Conservation (phyloP, 2,113 vertebrate species). For the Neofelis nebulosa region DNA sequence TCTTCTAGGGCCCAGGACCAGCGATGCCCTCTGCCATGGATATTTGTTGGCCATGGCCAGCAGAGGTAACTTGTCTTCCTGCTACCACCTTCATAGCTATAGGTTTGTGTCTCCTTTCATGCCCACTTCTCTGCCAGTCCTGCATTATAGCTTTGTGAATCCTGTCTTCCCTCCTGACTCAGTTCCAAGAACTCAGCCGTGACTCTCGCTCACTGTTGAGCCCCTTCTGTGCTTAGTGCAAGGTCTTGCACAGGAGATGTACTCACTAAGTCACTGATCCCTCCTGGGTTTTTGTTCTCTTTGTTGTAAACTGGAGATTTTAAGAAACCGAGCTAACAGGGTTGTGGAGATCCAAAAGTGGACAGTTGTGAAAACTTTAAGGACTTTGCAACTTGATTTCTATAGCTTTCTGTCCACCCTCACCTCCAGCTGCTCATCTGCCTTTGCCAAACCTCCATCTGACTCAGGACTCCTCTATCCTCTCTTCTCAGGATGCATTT, state of each 20-base stretch:
- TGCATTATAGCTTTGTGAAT: neutral
- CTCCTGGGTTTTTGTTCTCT: neutral
- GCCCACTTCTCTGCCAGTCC: neutral
- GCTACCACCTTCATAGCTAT: neutral
- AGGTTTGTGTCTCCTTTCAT: neutral
- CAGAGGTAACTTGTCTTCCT: neutral
- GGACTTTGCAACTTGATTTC: neutral
- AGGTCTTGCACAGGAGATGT: neutral
- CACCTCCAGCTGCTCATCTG: fast-evolving
- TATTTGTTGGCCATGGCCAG: neutral
- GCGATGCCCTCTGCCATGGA: fast-evolving
- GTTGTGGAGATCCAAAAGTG: neutral
- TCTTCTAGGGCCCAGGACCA: neutral
- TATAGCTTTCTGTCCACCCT: neutral
- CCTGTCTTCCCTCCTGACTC: neutral
- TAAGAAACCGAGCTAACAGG: neutral
- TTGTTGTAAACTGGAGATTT: neutral
- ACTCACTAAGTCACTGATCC: neutral
- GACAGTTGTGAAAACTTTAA: neutral
- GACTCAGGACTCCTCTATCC: neutral
- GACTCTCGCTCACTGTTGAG: neutral
- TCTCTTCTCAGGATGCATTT: neutral
- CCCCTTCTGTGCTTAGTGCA: neutral
- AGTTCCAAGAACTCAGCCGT: neutral
- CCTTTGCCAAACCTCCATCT: neutral